Base-by-base conservation (phyloP, 2,113 vertebrate genomes). In the Tauraco erythrolophus region DNA sequence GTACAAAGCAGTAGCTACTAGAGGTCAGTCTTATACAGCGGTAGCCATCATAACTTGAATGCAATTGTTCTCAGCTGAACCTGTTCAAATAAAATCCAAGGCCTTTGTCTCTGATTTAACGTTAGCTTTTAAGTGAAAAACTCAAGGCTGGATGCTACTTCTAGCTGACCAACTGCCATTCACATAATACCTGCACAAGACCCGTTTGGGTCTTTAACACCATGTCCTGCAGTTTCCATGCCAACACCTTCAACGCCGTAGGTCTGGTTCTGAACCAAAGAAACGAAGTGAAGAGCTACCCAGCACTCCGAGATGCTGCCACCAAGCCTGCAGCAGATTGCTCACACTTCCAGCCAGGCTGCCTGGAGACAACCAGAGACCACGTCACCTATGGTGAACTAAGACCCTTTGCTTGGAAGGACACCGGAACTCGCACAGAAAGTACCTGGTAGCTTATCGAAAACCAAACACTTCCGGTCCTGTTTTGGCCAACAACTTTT, bases 371-470 rank as follows among this genome's bases (percentile, higher is more conserved):
- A 18, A 58, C 46, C 72, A 54, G 51, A 27, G 37, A 62, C 0
- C 8, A 1, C 0, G 4, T 11, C 50, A 43, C 14, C 30, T 11
- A 22, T 0, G 9, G 46, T 1, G 7, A 41, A 45, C 2, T 21
- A 12, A 21, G 14, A 14, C 2, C 21, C 43, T 27, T 2, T 19
- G 8, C 58, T 2, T 48, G 33, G 39, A 23, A 41, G 24, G 19
- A 45, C 51, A 50, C 14, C 46, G 62, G 24, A 70, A 48, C 24
- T n/a, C 60, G 10, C 7, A 11, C 7, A 61, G 16, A 5, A 60
- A 51, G 30, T 22, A 21, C 33, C 37, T 21, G 0, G 28, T 1
- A 7, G 54, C 1, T 0, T 1, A 30, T 4, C 51, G 7, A 4
- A 61, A 25, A 7, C 27, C 37, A 57, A 48, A 81, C 3, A 0